Evolutionary conservation across 2,797 vertebrate genomes (phyloP).

Genomic region (Sphaeramia orbicularis): DNA sequence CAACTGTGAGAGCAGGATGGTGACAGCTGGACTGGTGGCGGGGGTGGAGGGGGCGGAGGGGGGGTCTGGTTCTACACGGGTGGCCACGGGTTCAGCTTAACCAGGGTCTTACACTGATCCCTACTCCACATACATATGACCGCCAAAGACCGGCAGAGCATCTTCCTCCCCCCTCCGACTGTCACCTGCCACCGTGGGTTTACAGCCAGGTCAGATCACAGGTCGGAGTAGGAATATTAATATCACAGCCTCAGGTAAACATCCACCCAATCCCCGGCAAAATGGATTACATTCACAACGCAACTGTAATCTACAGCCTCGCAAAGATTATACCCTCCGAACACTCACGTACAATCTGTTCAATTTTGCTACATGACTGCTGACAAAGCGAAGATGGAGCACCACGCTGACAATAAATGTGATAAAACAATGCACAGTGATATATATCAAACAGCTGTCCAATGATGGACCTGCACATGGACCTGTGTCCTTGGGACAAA

Average conservation of each 20-base stretch:
- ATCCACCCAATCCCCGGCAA: conserved; percentile 8
- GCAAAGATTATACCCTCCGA: conserved; percentile 60
- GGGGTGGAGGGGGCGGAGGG: conserved; percentile 9
- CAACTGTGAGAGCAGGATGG: conserved; percentile 58
- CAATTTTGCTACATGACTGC: conserved; percentile 9
- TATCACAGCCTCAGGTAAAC: conserved; percentile 55
- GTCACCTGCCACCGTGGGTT: conserved; percentile 1
- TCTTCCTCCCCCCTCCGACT: not conserved
- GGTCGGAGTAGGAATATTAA: conserved; percentile 51
- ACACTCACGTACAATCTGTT: conserved; percentile 57
- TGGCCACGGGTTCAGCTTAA: conserved; percentile 68
- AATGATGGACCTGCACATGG: not conserved
- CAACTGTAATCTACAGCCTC: conserved; percentile 64
- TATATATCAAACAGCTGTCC: conserved; percentile 52
- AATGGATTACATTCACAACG: conserved; percentile 59
- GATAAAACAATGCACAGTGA: conserved; percentile 29
- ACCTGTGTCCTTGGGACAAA: conserved; percentile 2
- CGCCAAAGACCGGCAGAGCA: conserved; percentile 13
- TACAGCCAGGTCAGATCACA: conserved; percentile 19
- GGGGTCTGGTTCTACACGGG: conserved; percentile 58
- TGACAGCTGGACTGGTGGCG: conserved; percentile 77
- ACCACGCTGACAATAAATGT: conserved; percentile 20
- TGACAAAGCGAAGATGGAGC: conserved; percentile 34
- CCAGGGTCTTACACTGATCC: conserved; percentile 77
- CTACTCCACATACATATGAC: conserved; percentile 56